Evolutionary conservation across 2,888 invertebrate genomes (phyloP).

Genomic region (Chaitophorus viminalis): DNA sequence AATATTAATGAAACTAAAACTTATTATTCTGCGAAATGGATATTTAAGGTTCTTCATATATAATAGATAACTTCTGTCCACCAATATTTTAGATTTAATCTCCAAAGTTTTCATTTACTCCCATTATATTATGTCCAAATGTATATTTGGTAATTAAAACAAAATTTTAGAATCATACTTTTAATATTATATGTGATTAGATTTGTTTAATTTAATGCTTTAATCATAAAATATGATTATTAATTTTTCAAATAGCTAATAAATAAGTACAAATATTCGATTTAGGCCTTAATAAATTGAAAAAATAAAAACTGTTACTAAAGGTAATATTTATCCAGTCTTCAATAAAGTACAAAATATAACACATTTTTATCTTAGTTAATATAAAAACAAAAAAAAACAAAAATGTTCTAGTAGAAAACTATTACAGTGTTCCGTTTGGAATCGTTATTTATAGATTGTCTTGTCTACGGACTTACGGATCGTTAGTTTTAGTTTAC

Average conservation of each 20-base stretch:
- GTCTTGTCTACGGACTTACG: not conserved
- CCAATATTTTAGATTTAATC: not conserved
- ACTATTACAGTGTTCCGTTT: not conserved
- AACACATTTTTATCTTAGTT: too few species aligned
- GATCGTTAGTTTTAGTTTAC: not conserved
- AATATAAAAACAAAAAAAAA: not conserved
- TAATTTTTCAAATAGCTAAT: too few species aligned
- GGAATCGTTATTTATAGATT: not conserved
- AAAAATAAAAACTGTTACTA: too few species aligned
- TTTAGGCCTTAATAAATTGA: too few species aligned
- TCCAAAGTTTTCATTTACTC: not conserved
- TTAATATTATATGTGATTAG: too few species aligned
- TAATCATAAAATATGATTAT: too few species aligned
- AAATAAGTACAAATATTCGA: too few species aligned
- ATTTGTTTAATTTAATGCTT: too few species aligned
- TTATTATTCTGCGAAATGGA: not conserved
- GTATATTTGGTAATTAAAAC: too few species aligned
- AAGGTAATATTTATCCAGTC: too few species aligned
- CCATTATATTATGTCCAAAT: not conserved
- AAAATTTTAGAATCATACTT: too few species aligned
- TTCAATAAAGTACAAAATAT: too few species aligned
- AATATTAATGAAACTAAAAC: not conserved
- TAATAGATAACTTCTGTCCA: not conserved
- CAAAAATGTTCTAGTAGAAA: not conserved
- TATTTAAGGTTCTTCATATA: not conserved